A percentile compares a stretch with the other conserved stretches of the same genome.
Evolutionary conservation across 1,140 invertebrate species (phyloP).

Genomic region (Cyrtorhinus lividipennis): DNA sequence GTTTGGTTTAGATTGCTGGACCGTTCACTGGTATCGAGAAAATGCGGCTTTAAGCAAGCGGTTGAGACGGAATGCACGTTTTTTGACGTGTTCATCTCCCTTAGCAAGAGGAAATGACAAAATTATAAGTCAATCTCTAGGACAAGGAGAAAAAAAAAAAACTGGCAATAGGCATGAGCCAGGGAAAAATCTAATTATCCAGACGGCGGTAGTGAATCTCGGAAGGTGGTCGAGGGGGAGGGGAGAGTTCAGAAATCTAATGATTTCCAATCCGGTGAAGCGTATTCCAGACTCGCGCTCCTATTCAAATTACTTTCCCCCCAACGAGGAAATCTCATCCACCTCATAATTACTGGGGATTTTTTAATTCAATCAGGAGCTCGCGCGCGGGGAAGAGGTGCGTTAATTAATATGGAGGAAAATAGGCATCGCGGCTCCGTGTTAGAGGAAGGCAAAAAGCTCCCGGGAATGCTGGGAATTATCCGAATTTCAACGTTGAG

Average conservation of each 20-base stretch:
- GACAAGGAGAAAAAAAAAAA: no score
- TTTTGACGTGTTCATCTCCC: no score
- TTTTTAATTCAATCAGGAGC: constrained; percentile 5
- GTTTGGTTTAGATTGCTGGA: no score
- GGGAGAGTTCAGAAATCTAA: background rate
- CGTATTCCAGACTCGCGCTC: background rate
- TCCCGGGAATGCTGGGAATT: background rate
- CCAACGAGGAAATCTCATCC: constrained; percentile 5
- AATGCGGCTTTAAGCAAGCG: no score
- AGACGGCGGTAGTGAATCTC: no score
- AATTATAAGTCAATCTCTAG: no score
- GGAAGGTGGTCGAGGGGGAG: background rate
- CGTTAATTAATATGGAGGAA: background rate
- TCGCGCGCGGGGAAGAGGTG: background rate
- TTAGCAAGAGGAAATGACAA: no score
- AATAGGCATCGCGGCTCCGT: background rate
- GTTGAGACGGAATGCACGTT: no score
- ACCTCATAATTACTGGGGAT: constrained; percentile 7
- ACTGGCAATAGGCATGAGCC: no score
- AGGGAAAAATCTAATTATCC: no score
- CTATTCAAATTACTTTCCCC: background rate
- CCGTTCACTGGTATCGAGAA: no score
- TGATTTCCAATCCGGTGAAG: background rate
- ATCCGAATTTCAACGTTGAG: background rate
- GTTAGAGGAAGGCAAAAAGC: background rate